Evolutionary conservation across 2,888 invertebrate genomes (phyloP), one percentile per base, ranked within the genome.

Genomic region (Corythucha ciliata): DNA sequence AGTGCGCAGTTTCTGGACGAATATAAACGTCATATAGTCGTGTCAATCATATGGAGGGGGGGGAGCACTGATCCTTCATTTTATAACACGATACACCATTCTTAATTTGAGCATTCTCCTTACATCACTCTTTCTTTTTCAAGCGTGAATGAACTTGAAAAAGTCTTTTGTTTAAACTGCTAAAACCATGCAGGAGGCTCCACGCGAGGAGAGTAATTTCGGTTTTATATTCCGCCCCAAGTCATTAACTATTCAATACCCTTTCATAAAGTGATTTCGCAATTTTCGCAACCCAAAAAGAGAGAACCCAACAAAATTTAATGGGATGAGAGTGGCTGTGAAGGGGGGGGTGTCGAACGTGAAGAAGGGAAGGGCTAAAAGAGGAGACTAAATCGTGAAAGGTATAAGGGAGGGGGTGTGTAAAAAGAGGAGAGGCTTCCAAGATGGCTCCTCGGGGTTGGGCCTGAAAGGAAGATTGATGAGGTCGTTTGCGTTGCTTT

Each of bases 381-480:
- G 29, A 29, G n/a, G 29, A 29, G 8, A n/a, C 8, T 8, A n/a
- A n/a, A 29, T 29, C 12, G 10, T 8, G n/a, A 29, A 29, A n/a
- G 29, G 29, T 8, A 29, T 29, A 10, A 8, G 8, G 29, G 10
- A n/a, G 29, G n/a, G 29, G 10, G 29, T 16, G 8, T 12, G 16
- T 37, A 47, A 47, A 47, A 47, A 47, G 47, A 47, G 37, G 45
- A 14, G 47, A 36, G 10, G 8, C 22, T 22, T 24, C 37, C 36
- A 47, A 36, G 36, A 36, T 36, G 47, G 36, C 47, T 25, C 22
- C 32, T 20, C 3, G 22, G 10, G 29, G 39, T 34, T 40, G 52
- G 27, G 36, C 51, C 48, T 54, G 54, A 54, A 54, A 54, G 54
- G 54, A 54, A 55, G 56, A 56, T 56, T 56, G 56, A 56, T 56